These are phyloP conservation scores for Girardinus metallicus DNA, from an alignment of 2,797 vertebrate species.

Conservation along the genomic window DNA sequence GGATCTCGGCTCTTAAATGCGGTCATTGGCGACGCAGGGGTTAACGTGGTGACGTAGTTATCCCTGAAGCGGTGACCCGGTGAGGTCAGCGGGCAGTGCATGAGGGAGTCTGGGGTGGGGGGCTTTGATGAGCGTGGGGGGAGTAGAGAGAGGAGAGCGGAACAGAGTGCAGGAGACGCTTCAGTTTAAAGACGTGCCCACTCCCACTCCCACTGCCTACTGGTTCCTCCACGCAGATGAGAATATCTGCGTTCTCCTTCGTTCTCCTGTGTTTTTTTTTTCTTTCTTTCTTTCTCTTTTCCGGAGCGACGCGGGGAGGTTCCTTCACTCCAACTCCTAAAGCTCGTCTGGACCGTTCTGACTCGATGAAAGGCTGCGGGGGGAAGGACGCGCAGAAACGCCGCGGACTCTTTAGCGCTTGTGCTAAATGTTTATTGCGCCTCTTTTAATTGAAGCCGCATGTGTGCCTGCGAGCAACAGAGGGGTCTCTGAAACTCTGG, in stretches of 20 bases:
- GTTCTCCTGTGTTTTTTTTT: neutral
- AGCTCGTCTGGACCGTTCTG: slow-evolving; percentile 63
- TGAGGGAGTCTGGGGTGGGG: slow-evolving; percentile 72
- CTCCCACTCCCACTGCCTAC: slow-evolving; percentile 39
- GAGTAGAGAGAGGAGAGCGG: slow-evolving; percentile 58
- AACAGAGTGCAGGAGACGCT: slow-evolving; percentile 39
- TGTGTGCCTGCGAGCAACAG: slow-evolving; percentile 35
- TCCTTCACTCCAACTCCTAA: slow-evolving; percentile 63
- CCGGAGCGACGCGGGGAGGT: slow-evolving; percentile 33
- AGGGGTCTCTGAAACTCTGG: slow-evolving; percentile 37
- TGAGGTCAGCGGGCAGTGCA: slow-evolving; percentile 53
- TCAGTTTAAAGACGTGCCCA: slow-evolving; percentile 22
- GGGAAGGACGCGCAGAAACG: slow-evolving; percentile 34
- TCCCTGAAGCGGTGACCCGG: slow-evolving; percentile 76
- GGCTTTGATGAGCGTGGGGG: slow-evolving; percentile 51
- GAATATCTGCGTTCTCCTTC: slow-evolving; percentile 18
- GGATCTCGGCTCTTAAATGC: slow-evolving; percentile 15
- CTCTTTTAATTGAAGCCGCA: slow-evolving; percentile 49
- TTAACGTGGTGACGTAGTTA: slow-evolving; percentile 81
- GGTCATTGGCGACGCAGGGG: slow-evolving; percentile 65
- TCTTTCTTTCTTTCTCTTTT: slow-evolving; percentile 47
- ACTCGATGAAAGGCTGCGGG: slow-evolving; percentile 59
- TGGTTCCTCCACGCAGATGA: slow-evolving; percentile 32
- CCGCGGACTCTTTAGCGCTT: slow-evolving; percentile 62
- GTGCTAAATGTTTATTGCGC: slow-evolving; percentile 67